phyloP scores from a whole-genome alignment of 92 coral and sea anemone genomes.

The Chrysogorgia sp. region DNA sequence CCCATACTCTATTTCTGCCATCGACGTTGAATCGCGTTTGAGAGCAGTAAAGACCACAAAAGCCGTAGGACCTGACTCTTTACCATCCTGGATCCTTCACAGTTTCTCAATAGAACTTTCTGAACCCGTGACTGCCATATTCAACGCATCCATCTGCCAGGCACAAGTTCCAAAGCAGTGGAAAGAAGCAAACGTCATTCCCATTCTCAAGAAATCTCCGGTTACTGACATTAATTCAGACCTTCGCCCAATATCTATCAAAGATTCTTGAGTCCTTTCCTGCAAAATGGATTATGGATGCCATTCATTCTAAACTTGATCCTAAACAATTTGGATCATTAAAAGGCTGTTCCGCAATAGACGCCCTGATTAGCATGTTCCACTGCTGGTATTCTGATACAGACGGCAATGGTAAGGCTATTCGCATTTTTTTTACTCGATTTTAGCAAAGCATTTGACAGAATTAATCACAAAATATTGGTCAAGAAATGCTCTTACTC shows the following conservation, averaged over 20 bases:
- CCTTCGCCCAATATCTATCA: too few relatives aligned
- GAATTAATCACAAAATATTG: constrained; percentile 9
- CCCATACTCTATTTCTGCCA: constrained; percentile 23
- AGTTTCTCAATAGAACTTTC: constrained; percentile 26
- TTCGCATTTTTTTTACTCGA: constrained; percentile 27
- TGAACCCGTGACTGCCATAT: constrained; percentile 32
- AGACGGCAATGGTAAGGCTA: constrained; percentile 33
- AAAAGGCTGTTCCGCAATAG: constrained; percentile 27
- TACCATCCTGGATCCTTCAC: constrained; percentile 34
- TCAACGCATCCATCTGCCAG: constrained; percentile 33
- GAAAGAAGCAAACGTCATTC: constrained; percentile 35
- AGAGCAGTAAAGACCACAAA: constrained; percentile 15
- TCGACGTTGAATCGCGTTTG: constrained; percentile 30
- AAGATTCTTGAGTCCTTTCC: constrained; percentile 13
- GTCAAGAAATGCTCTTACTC: constrained; percentile 14
- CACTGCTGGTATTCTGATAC: constrained; percentile 31
- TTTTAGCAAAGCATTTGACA: constrained; percentile 32
- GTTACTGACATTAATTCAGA: too few relatives aligned
- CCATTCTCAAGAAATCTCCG: constrained; percentile 25
- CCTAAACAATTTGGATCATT: constrained; percentile 39
- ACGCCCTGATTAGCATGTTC: constrained; percentile 25
- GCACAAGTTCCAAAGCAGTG: constrained; percentile 38
- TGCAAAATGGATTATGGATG: constrained; percentile 18
- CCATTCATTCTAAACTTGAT: constrained; percentile 38
- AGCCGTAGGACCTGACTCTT: constrained; percentile 18